A percentile compares a stretch with the other conserved stretches of the same genome.
Evolutionary conservation across 2,888 invertebrate species (phyloP).

Genomic region (Melanostoma scalare): DNA sequence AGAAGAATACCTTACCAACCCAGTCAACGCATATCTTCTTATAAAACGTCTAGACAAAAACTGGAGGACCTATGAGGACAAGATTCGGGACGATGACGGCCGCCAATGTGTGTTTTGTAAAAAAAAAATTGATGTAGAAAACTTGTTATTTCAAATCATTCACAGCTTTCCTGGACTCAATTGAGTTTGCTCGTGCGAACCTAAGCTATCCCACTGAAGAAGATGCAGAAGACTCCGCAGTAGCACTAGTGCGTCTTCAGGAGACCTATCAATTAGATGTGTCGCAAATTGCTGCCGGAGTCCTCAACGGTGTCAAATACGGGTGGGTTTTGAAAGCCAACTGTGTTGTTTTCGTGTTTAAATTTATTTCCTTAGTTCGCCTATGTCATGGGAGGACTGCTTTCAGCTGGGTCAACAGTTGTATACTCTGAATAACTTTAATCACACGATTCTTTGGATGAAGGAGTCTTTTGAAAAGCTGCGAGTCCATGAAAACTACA

Average conservation of each 20-base stretch:
- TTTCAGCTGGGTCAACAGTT: slow-evolving; percentile 96
- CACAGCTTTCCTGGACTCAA: slow-evolving; percentile 88
- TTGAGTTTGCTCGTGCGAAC: slow-evolving; percentile 87
- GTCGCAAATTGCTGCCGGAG: slow-evolving; percentile 91
- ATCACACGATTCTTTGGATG: slow-evolving; percentile 97
- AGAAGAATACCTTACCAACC: slow-evolving; percentile 92
- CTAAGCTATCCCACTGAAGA: slow-evolving; percentile 94
- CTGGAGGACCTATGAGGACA: slow-evolving; percentile 90
- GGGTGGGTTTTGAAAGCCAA: slow-evolving; percentile 82
- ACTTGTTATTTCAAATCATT: too few relatives aligned
- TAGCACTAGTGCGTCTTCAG: slow-evolving; percentile 95
- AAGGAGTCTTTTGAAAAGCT: slow-evolving; percentile 91
- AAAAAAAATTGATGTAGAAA: neutral
- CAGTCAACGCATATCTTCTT: slow-evolving; percentile 96
- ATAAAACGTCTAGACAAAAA: slow-evolving; percentile 96
- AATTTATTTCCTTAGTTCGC: slow-evolving; percentile 82
- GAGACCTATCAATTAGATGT: slow-evolving; percentile 96
- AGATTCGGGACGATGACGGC: slow-evolving; percentile 87
- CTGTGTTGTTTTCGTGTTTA: too few relatives aligned
- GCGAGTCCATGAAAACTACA: slow-evolving; percentile 83
- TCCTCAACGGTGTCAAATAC: slow-evolving; percentile 92
- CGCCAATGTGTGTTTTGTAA: slow-evolving; percentile 79
- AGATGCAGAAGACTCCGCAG: slow-evolving; percentile 96
- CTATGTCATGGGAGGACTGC: slow-evolving; percentile 94
- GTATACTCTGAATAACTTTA: slow-evolving; percentile 94